These are phyloP conservation scores for Perizoma affinitatum DNA, from an alignment of 2,888 invertebrate genomes.

Conservation along the genomic window DNA sequence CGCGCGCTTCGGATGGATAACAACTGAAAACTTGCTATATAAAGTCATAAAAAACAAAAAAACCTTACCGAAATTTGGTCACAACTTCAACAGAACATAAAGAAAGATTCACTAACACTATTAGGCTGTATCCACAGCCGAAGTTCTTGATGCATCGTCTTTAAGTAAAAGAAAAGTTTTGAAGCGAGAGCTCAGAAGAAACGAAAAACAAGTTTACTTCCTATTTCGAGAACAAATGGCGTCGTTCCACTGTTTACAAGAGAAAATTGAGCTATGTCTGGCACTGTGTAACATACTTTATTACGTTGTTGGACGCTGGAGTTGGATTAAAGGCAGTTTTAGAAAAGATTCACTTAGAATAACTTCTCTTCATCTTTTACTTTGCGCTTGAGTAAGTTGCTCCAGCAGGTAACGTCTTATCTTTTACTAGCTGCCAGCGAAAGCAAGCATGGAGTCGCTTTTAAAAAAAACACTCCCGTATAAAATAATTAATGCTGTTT, in stretches of 20 bases:
- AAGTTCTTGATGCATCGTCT: slow-evolving; percentile 52
- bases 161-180: slow-evolving; percentile 58
- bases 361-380: slow-evolving; percentile 5
- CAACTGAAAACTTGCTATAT: too few species aligned
- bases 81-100: slow-evolving; percentile 25
- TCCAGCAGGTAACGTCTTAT: too few species aligned
- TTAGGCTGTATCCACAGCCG: slow-evolving; percentile 38
- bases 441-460: too few species aligned
- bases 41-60: background rate
- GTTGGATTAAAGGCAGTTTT: slow-evolving; percentile 26
- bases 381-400: background rate
- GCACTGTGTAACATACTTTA: slow-evolving; percentile 39
- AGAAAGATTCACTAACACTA: slow-evolving; percentile 40
- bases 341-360: slow-evolving; percentile 19
- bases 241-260: slow-evolving; percentile 50
- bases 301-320: slow-evolving; percentile 34
- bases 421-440: too few species aligned
- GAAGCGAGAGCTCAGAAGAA: slow-evolving; percentile 52
- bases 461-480: too few species aligned
- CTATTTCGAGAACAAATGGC: slow-evolving; percentile 71
- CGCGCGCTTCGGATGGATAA: too few species aligned
- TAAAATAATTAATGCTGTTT: too few species aligned
- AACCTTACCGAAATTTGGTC: slow-evolving; percentile 11
- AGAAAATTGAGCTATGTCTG: slow-evolving; percentile 45
- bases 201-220: slow-evolving; percentile 67